These are phyloP conservation scores for Laothoe populi DNA, from an alignment of 2,888 invertebrate species.

Conservation along the genomic window DNA sequence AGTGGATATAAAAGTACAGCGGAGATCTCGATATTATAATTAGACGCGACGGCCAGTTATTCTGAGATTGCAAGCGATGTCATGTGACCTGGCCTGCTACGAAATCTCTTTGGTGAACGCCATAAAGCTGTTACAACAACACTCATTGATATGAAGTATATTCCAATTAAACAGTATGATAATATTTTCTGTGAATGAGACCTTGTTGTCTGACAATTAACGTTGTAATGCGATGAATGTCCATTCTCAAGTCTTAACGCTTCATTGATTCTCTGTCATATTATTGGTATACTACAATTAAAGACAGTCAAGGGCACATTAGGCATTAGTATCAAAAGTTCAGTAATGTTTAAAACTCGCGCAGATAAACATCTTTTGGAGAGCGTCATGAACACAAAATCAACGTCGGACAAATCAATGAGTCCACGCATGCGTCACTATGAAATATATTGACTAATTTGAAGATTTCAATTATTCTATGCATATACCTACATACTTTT, in stretches of 20 bases:
- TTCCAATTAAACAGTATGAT: slow-evolving; percentile 1
- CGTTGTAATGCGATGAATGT: slow-evolving; percentile 29
- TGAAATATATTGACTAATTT: slow-evolving; percentile 47
- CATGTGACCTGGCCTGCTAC: slow-evolving; percentile 63
- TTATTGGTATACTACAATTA: slow-evolving; percentile 27
- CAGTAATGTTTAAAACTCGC: slow-evolving; percentile 30
- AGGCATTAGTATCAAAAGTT: slow-evolving; percentile 24
- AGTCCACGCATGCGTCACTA: slow-evolving; percentile 78
- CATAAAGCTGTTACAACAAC: slow-evolving; percentile 34
- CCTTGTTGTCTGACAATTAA: slow-evolving; percentile 33
- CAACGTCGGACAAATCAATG: slow-evolving; percentile 73
- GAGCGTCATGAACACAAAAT: slow-evolving; percentile 57
- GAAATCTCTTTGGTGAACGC: slow-evolving; percentile 41
- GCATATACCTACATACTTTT: neutral
- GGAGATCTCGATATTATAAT: slow-evolving; percentile 56
- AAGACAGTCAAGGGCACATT: slow-evolving; percentile 28
- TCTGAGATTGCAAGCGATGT: slow-evolving; percentile 71
- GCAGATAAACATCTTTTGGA: slow-evolving; percentile 37
- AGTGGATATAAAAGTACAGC: slow-evolving; percentile 26
- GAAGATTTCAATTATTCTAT: neutral
- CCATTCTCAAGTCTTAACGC: slow-evolving; percentile 27
- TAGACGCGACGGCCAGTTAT: slow-evolving; percentile 77
- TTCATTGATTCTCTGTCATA: slow-evolving; percentile 40
- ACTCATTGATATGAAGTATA: slow-evolving; percentile 18
- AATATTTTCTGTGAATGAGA: slow-evolving; percentile 7